Evolutionary conservation across 2,888 invertebrate species (phyloP).

Genomic region (Nipponacmea schrenckii): DNA sequence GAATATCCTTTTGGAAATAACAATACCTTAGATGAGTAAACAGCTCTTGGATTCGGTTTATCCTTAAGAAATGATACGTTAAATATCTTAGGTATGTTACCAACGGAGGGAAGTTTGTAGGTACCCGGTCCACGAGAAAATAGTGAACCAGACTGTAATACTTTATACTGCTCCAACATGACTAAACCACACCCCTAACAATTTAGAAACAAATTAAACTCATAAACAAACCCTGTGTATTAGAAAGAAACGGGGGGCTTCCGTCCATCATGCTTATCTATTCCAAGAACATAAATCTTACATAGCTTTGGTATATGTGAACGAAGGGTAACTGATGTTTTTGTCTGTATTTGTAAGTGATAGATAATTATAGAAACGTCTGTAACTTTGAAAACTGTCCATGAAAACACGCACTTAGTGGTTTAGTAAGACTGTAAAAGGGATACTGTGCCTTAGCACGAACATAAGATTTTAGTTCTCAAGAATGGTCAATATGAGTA

Average conservation of each 20-base stretch:
- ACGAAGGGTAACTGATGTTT: too few species aligned
- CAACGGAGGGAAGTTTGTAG: conserved; percentile 92
- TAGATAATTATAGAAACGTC: too few species aligned
- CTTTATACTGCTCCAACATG: conserved; percentile 87
- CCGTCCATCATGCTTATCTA: background rate
- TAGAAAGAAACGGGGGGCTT: background rate
- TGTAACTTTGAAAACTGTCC: too few species aligned
- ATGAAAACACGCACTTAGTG: too few species aligned
- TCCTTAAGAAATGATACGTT: conserved; percentile 91
- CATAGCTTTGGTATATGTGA: too few species aligned
- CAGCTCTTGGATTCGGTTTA: conserved; percentile 86
- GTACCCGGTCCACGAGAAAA: conserved; percentile 90
- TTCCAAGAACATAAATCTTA: too few species aligned
- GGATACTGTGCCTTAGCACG: too few species aligned
- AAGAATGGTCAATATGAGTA: too few species aligned
- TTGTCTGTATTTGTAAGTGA: too few species aligned
- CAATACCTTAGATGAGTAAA: conserved; percentile 89
- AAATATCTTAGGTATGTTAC: conserved; percentile 89
- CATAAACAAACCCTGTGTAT: background rate
- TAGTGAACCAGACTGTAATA: conserved; percentile 83
- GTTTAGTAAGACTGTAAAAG: too few species aligned
- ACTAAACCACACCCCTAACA: conserved; percentile 85
- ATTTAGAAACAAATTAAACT: background rate
- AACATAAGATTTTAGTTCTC: too few species aligned
- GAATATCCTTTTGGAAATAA: background rate